These are phyloP conservation scores for Megalonaias nervosa DNA, from an alignment of 1,140 invertebrate genomes.

Conservation along the genomic window DNA sequence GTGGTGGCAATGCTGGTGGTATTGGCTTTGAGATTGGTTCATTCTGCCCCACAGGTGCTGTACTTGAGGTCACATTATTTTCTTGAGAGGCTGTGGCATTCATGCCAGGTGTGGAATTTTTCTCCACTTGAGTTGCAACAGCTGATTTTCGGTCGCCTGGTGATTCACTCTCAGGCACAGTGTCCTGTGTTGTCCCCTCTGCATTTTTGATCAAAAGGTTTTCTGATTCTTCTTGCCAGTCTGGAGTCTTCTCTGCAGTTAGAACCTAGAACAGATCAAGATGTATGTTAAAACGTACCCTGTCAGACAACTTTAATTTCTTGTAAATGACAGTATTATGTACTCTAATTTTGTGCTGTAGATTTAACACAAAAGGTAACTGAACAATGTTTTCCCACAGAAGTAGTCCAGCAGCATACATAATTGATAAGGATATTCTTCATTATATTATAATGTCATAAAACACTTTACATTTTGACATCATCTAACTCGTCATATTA, in stretches of 20 bases:
- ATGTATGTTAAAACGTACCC: neutral
- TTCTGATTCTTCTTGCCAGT: slow-evolving; percentile 44
- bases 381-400: too few species aligned
- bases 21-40: slow-evolving; percentile 31
- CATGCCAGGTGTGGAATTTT: slow-evolving; percentile 16
- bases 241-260: slow-evolving; percentile 49
- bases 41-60: neutral
- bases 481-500: neutral
- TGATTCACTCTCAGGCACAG: neutral
- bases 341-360: too few species aligned
- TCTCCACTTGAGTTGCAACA: slow-evolving; percentile 4
- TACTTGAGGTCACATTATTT: neutral
- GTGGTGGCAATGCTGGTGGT: slow-evolving; percentile 19
- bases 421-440: too few species aligned
- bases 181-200: slow-evolving; percentile 16
- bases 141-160: neutral
- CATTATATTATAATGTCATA: neutral
- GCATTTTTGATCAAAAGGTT: slow-evolving; percentile 34
- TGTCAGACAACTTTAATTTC: too few species aligned
- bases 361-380: too few species aligned
- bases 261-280: slow-evolving; percentile 46
- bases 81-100: neutral
- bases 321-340: too few species aligned
- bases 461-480: neutral
- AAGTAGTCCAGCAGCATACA: too few species aligned